A percentile compares a stretch with the other conserved stretches of the same genome.
Evolutionary conservation across 2,797 vertebrate species (phyloP).

Genomic region (Pagetopsis macropterus): DNA sequence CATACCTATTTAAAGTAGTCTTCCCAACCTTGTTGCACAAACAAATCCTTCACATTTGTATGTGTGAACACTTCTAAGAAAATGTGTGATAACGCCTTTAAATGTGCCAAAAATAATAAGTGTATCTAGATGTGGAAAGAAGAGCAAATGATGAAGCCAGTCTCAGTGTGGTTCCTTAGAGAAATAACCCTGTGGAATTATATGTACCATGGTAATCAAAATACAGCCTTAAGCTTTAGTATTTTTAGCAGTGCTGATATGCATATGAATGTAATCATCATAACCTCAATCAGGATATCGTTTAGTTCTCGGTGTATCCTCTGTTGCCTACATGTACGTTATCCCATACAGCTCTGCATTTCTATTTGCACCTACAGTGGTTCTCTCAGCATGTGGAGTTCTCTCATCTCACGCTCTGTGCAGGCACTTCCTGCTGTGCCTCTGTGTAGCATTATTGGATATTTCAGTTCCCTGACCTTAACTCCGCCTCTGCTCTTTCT

Average conservation of each 20-base stretch:
- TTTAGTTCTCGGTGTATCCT: not conserved
- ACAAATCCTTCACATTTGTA: too few relatives aligned
- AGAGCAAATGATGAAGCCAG: not conserved
- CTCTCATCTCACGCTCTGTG: conserved; percentile 10
- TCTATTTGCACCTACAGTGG: not conserved
- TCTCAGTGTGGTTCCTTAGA: not conserved
- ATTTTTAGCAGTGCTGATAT: not conserved
- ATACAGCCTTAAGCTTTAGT: conserved; percentile 1
- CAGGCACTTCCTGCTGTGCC: conserved; percentile 27
- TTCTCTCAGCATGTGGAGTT: not conserved
- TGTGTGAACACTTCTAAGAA: too few relatives aligned
- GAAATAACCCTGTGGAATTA: not conserved
- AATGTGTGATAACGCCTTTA: not conserved
- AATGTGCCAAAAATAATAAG: not conserved
- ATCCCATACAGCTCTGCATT: too few relatives aligned
- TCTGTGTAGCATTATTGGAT: conserved; percentile 23
- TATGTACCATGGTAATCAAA: conserved; percentile 7
- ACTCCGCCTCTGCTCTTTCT: conserved; percentile 46
- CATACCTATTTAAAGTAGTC: too few relatives aligned
- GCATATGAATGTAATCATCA: conserved; percentile 23
- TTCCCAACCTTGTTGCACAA: too few relatives aligned
- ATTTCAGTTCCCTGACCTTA: conserved; percentile 43
- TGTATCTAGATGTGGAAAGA: not conserved
- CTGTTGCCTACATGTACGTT: not conserved
- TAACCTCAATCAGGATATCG: not conserved